Conservation (phyloP, 2,113 vertebrate genomes). For the Pitta sordida region DNA sequence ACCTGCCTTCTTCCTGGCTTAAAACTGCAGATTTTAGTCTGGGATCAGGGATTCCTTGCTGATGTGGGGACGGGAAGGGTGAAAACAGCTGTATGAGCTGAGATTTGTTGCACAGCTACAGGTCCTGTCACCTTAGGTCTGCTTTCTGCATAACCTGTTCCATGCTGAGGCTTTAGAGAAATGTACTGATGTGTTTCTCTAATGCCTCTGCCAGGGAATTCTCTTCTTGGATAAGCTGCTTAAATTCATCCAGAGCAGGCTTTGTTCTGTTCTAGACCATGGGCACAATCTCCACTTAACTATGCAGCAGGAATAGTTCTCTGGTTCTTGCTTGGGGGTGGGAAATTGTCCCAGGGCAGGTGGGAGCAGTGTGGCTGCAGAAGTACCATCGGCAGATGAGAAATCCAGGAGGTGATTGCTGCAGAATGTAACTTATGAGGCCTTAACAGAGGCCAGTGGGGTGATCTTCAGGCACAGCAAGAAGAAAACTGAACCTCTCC, state of each 20-base stretch:
- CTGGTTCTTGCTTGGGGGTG: neutral
- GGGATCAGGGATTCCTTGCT: neutral
- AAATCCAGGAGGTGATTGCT: neutral
- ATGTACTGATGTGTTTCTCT: neutral
- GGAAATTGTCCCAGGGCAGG: neutral
- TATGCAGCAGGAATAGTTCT: neutral
- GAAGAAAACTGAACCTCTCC: neutral
- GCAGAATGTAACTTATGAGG: neutral
- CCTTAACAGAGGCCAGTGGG: accelerated
- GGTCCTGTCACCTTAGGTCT: neutral
- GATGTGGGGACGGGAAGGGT: neutral
- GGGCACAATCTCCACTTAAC: neutral
- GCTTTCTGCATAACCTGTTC: neutral
- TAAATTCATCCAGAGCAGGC: neutral
- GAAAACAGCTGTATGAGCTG: neutral
- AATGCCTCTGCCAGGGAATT: neutral
- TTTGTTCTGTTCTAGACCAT: neutral
- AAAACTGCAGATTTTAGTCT: neutral
- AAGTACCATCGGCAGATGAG: neutral
- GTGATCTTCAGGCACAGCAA: neutral
- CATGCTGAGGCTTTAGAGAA: neutral
- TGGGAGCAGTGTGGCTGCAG: neutral
- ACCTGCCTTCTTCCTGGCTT: neutral
- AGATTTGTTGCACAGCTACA: neutral
- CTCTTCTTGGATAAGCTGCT: neutral